Base-by-base conservation (phyloP, 2,888 invertebrate species). In the Agonopterix heracliana region DNA sequence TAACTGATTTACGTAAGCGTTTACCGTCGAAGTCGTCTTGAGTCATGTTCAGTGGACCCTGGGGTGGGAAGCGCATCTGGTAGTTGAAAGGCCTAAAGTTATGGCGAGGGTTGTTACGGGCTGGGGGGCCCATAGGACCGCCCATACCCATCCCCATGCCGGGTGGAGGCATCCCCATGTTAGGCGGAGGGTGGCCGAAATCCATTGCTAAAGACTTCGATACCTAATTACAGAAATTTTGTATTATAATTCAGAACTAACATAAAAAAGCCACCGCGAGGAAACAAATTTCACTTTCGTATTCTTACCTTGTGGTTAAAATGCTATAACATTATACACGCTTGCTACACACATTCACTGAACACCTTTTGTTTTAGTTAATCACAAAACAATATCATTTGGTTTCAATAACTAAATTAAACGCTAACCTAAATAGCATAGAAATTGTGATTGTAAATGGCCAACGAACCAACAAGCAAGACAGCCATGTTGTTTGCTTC, bases 21-120 rank as follows among this genome's bases (percentile, higher is more conserved):
- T 98, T 98, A 52, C 98, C 98, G 90, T 98, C 98, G 76, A 97
- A 98, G 81, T 97, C 97, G 70, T 95, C 95, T 69, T 95, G 92
- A 44, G 93, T 92, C 93, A 93, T 93, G 47, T 93, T 93, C 88
- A 93, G 90, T 9, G 88, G 87, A 58, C 88, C 87, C 69, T 85
- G 85, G 58, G 88, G 82, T 61, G 88, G 87, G 63, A 88, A 87
- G 57, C 89, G 84, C 81, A 87, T 81, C 72, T 88, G 87, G 68
- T 86, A 84, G 71, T 78, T 81, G 74, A 80, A 88, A 64, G 85
- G 84, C 59, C 86, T 84, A 80, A 86, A 88, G 58, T 77, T 82
- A 74, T 82, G 88, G 62, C 88, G 84, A 68, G 83, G 82, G 75
- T 81, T 84, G 77, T 80, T 80, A 61, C 88, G 81, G 56, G 66